Evolutionary conservation across 2,113 vertebrate species (phyloP).

Genomic region (Trochalopteron elliotii): DNA sequence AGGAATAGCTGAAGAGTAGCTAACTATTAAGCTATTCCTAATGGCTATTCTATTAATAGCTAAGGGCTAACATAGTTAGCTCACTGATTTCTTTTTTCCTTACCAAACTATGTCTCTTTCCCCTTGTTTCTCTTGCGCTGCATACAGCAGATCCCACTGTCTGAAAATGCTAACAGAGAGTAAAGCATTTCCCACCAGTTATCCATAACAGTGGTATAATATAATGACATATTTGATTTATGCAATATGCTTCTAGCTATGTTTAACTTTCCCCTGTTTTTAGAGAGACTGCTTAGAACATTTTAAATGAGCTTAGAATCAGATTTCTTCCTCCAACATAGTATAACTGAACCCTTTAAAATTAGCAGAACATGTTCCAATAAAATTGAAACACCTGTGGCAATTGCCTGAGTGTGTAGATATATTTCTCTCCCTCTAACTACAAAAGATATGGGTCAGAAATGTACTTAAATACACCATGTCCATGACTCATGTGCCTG

Average conservation of each 20-base stretch:
- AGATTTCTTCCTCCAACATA: background rate
- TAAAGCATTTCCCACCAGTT: background rate
- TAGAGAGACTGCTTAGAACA: background rate
- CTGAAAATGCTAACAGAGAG: background rate
- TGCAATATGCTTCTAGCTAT: slow-evolving; percentile 4
- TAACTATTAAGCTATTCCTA: background rate
- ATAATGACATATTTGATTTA: slow-evolving; percentile 19
- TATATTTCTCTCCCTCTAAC: background rate
- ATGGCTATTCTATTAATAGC: background rate
- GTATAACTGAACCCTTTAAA: background rate
- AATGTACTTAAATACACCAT: background rate
- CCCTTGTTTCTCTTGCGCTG: background rate
- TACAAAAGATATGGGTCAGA: background rate
- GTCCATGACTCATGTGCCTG: background rate
- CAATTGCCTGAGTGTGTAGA: background rate
- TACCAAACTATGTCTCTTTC: background rate
- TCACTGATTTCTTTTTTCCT: background rate
- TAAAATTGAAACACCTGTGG: background rate
- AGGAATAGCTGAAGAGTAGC: background rate
- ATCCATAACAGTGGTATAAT: background rate
- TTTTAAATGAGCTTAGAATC: background rate
- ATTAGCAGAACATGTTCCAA: background rate
- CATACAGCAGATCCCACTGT: background rate
- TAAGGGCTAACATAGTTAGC: background rate
- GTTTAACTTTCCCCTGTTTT: slow-evolving; percentile 16